Conservation (phyloP, 2,888 invertebrate species). For the Pollenia griseotomentosa region DNA sequence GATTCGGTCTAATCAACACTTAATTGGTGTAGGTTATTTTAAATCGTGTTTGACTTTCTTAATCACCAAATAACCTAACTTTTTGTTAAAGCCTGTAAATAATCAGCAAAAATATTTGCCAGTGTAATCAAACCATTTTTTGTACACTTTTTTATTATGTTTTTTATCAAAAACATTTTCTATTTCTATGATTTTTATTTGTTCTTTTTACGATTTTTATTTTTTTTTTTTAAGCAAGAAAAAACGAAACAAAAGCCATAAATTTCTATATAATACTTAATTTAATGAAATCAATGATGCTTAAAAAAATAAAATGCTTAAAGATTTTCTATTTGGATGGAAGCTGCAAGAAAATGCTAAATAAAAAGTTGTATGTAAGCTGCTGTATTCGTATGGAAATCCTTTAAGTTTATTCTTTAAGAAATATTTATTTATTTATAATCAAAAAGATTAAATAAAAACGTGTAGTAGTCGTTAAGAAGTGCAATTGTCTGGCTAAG, state of each 20-base stretch:
- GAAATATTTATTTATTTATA: slow-evolving; percentile 8
- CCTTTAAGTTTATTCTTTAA: neutral
- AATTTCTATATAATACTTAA: slow-evolving; percentile 43
- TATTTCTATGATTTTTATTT: slow-evolving; percentile 23
- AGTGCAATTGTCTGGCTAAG: too few relatives aligned
- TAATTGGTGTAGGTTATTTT: too few relatives aligned
- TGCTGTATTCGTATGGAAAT: neutral
- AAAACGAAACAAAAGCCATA: slow-evolving; percentile 5
- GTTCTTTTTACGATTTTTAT: neutral
- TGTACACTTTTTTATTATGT: neutral
- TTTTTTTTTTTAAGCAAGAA: neutral
- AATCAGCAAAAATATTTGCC: neutral
- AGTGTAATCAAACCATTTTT: neutral
- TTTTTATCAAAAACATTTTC: neutral
- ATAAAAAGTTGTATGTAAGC: neutral
- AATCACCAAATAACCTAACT: too few relatives aligned
- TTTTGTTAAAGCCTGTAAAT: too few relatives aligned
- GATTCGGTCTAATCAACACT: too few relatives aligned
- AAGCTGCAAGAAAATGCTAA: neutral
- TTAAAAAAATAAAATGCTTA: slow-evolving; percentile 4
- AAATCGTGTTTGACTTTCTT: too few relatives aligned
- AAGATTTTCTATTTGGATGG: slow-evolving; percentile 12
- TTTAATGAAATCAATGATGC: slow-evolving; percentile 49
- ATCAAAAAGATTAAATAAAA: neutral
- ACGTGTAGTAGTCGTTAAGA: neutral